These are phyloP conservation scores for Cataglyphis albicans DNA, from an alignment of 2,888 invertebrate genomes.

Conservation along the genomic window DNA sequence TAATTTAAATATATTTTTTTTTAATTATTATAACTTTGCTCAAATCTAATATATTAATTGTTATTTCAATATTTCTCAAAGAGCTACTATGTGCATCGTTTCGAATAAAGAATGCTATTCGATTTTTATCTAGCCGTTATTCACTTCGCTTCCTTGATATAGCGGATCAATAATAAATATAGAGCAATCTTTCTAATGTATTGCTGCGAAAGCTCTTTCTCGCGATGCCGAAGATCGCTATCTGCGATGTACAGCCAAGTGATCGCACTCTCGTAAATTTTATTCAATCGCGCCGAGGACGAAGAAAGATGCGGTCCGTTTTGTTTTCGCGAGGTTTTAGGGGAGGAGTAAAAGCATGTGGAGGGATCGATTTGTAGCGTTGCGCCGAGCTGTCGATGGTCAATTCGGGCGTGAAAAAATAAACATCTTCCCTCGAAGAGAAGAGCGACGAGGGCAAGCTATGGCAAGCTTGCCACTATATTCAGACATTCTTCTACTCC, in stretches of 20 bases:
- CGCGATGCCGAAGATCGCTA: constrained; percentile 25
- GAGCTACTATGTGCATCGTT: background rate
- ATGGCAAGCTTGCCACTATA: constrained; percentile 5
- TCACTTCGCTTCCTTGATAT: constrained; percentile 1
- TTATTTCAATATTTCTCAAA: constrained; percentile 7
- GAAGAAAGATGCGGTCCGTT: constrained; percentile 51
- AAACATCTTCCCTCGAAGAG: constrained; percentile 39
- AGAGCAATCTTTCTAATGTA: constrained; percentile 57
- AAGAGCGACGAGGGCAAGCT: constrained; percentile 11
- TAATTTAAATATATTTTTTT: background rate
- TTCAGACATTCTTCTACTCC: constrained; percentile 1
- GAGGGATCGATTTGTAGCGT: constrained; percentile 47
- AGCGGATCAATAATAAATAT: constrained; percentile 53
- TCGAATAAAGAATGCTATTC: constrained; percentile 16
- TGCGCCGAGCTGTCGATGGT: constrained; percentile 50
- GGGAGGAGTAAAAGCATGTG: constrained; percentile 52
- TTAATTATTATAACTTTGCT: background rate
- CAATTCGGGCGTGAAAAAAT: constrained; percentile 53
- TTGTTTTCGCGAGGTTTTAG: constrained; percentile 47
- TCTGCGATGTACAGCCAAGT: constrained; percentile 34
- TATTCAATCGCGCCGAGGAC: constrained; percentile 46
- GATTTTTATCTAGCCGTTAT: constrained; percentile 30
- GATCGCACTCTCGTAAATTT: constrained; percentile 53
- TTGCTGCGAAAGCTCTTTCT: constrained; percentile 30
- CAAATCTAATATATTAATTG: background rate